A percentile compares a stretch with the other conserved stretches of the same genome.
Evolutionary conservation across 2,888 invertebrate species (phyloP).

Genomic region (Clistopyga incitator): DNA sequence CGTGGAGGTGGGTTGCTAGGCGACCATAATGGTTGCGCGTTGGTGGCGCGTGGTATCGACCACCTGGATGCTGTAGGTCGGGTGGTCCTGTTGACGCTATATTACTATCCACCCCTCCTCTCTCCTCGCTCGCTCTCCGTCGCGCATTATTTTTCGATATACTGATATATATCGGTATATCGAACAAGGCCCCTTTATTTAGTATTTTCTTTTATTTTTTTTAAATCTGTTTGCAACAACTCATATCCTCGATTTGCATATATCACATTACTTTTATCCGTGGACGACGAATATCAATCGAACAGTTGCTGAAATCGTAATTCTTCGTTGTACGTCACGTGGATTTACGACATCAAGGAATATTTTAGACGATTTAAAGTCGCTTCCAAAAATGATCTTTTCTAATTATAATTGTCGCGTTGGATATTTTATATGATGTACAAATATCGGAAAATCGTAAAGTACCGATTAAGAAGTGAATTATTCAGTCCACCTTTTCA

Average conservation of each 20-base stretch:
- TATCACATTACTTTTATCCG: background rate
- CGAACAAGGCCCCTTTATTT: too few species aligned
- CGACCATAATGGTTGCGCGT: constrained; percentile 74
- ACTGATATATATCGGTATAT: constrained; percentile 2
- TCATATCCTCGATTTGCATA: background rate
- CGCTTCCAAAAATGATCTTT: too few species aligned
- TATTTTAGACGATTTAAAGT: too few species aligned
- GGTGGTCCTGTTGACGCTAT: constrained; percentile 59
- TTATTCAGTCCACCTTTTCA: too few species aligned
- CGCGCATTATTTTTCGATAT: constrained; percentile 27
- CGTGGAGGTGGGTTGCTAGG: constrained; percentile 76
- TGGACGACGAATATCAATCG: background rate
- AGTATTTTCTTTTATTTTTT: too few species aligned
- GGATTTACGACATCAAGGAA: background rate
- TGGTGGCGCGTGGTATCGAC: constrained; percentile 75
- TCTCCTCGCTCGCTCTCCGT: constrained; percentile 2
- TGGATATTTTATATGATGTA: too few species aligned
- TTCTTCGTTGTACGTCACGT: background rate
- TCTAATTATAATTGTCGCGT: too few species aligned
- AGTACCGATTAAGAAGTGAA: too few species aligned
- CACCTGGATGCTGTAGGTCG: constrained; percentile 68
- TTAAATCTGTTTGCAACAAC: background rate
- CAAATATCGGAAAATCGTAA: too few species aligned
- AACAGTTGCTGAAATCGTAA: background rate
- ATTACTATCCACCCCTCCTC: constrained; percentile 8